Percentiles rank a stretch among this genome's conserved stretches.
phyloP scores from a whole-genome alignment of 2,113 vertebrate species.

The Taurulus bubalis region DNA sequence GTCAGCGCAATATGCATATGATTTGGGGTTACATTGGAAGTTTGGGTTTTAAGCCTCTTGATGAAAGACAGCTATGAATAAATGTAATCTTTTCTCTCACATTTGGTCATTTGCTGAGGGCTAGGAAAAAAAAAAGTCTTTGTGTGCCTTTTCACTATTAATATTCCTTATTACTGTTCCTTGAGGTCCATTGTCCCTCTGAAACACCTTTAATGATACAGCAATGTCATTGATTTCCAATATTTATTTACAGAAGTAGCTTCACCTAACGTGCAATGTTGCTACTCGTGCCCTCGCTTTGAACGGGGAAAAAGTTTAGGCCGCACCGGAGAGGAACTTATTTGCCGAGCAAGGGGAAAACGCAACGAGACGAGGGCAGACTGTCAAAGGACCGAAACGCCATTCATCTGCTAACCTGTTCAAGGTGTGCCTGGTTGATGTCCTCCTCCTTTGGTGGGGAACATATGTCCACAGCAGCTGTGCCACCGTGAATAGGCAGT shows the following conservation, averaged over 20 bases:
- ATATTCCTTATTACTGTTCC: conserved; percentile 62
- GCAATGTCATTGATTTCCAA: conserved; percentile 32
- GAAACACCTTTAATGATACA: conserved; percentile 47
- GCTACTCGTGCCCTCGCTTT: neutral
- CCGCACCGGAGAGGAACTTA: conserved; percentile 66
- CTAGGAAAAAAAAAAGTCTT: conserved; percentile 67
- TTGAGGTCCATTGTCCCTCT: conserved; percentile 60
- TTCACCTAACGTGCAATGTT: neutral
- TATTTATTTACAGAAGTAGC: conserved; percentile 33
- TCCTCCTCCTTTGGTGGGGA: conserved; percentile 81
- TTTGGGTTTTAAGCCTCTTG: conserved; percentile 81
- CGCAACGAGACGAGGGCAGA: conserved; percentile 72
- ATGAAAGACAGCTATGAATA: conserved; percentile 82
- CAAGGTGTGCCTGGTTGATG: conserved; percentile 83
- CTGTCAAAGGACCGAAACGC: conserved; percentile 77
- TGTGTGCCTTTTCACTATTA: conserved; percentile 67
- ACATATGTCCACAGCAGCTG: conserved; percentile 86
- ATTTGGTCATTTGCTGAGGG: conserved; percentile 78
- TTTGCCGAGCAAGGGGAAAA: conserved; percentile 77
- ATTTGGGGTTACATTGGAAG: conserved; percentile 81
- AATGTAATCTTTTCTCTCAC: conserved; percentile 81
- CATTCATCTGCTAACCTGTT: conserved; percentile 84
- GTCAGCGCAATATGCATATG: conserved; percentile 83
- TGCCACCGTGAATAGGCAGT: conserved; percentile 80
- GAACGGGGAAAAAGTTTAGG: conserved; percentile 68